These are phyloP conservation scores for Cnemophilus loriae DNA, from an alignment of 2,113 vertebrate genomes.

Conservation along the genomic window DNA sequence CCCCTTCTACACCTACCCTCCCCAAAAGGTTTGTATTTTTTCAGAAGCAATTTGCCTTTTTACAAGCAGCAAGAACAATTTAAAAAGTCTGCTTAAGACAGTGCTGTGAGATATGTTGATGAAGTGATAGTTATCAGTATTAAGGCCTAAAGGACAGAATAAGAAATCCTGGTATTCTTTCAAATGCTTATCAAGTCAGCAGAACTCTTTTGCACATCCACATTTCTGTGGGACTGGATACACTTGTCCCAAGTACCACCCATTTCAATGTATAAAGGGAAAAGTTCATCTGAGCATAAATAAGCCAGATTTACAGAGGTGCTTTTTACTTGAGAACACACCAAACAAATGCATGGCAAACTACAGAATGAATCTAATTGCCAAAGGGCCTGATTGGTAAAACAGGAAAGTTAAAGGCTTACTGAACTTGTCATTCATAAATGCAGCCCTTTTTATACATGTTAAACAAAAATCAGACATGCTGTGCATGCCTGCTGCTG, in stretches of 20 bases:
- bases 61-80: neutral
- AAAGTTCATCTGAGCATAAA: neutral
- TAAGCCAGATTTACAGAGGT: neutral
- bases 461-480: neutral
- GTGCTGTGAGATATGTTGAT: neutral
- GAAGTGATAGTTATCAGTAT: neutral
- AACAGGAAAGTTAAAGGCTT: neutral
- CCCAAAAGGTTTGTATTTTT: neutral
- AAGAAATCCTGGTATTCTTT: neutral
- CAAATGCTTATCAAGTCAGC: neutral
- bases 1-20: accelerated
- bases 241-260: neutral
- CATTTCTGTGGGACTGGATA: neutral
- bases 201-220: neutral
- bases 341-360: neutral
- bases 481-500: neutral
- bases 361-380: neutral
- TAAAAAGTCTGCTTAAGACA: neutral
- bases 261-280: neutral
- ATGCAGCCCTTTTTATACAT: neutral
- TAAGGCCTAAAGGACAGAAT: neutral
- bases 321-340: neutral
- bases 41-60: neutral
- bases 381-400: neutral
- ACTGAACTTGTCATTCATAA: neutral